Evolutionary conservation across 2,888 invertebrate genomes (phyloP).

Genomic region (Glyphotaelius pellucidus): DNA sequence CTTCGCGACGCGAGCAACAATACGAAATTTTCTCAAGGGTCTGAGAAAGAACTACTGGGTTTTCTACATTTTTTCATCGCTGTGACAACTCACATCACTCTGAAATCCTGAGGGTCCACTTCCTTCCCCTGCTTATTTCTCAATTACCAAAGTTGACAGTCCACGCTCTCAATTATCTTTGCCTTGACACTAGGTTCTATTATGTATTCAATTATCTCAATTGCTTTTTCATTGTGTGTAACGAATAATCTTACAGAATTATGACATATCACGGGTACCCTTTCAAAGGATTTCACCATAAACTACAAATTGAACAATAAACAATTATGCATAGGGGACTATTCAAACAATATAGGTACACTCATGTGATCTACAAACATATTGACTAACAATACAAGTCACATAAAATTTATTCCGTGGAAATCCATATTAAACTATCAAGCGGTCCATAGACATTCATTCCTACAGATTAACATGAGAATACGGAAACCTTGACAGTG

Average conservation of each 20-base stretch:
- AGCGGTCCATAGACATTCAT: background rate
- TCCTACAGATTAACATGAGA: background rate
- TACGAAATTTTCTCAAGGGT: background rate
- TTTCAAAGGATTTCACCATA: background rate
- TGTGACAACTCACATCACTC: background rate
- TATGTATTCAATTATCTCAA: background rate
- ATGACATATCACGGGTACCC: background rate
- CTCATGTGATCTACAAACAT: background rate
- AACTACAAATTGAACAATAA: background rate
- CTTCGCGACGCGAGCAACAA: background rate
- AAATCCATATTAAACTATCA: background rate
- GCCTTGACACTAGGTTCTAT: background rate
- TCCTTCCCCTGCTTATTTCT: background rate
- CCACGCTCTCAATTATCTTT: background rate
- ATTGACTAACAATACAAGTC: background rate
- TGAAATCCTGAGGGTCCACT: background rate
- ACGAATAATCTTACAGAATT: background rate
- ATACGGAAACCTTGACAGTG: too few relatives aligned
- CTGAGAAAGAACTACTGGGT: background rate
- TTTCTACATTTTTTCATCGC: background rate
- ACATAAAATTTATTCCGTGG: background rate
- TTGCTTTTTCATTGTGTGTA: background rate
- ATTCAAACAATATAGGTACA: background rate
- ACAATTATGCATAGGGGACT: background rate
- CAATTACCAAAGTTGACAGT: background rate